A percentile compares a stretch with the other conserved stretches of the same genome.
phyloP scores from a whole-genome alignment of 2,888 invertebrate genomes.

The Watsonalla cultraria region DNA sequence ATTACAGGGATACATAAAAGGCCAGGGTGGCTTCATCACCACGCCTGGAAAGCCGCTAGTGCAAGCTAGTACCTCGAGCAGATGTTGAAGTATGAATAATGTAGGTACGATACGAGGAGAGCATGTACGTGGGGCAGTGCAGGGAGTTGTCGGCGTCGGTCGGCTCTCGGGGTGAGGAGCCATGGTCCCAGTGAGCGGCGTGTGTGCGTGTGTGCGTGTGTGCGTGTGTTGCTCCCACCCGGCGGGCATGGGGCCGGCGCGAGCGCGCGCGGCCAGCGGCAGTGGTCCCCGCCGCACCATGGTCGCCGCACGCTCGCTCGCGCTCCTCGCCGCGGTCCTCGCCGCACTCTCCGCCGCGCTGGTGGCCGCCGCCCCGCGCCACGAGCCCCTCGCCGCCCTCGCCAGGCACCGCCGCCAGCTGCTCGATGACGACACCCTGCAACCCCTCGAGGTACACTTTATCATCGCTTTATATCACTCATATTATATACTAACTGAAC shows the following conservation, averaged over 20 bases:
- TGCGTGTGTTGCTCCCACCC: not conserved
- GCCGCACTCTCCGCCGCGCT: constrained; percentile 29
- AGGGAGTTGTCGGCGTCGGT: too few species aligned
- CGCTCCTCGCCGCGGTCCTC: constrained; percentile 28
- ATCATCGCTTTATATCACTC: too few species aligned
- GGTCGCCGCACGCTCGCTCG: constrained; percentile 38
- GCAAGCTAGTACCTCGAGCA: too few species aligned
- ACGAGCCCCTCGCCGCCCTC: constrained; percentile 24
- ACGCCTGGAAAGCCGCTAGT: too few species aligned
- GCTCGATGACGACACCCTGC: constrained; percentile 58
- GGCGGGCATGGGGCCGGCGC: constrained; percentile 4
- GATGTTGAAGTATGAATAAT: too few species aligned
- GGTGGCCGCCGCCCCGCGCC: constrained; percentile 17
- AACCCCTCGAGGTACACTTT: constrained; percentile 57
- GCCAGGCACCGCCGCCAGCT: constrained; percentile 53
- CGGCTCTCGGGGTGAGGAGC: too few species aligned
- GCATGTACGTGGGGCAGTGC: too few species aligned
- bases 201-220: not conserved
- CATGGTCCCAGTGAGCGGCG: not conserved
- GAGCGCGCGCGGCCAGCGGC: constrained; percentile 8
- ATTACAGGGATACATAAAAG: too few species aligned
- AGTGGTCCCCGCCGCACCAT: constrained; percentile 38
- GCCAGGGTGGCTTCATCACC: too few species aligned
- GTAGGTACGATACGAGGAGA: too few species aligned
- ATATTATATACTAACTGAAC: too few species aligned